These are phyloP conservation scores for Nephotettix cincticeps DNA, from an alignment of 1,140 invertebrate species.

Conservation along the genomic window DNA sequence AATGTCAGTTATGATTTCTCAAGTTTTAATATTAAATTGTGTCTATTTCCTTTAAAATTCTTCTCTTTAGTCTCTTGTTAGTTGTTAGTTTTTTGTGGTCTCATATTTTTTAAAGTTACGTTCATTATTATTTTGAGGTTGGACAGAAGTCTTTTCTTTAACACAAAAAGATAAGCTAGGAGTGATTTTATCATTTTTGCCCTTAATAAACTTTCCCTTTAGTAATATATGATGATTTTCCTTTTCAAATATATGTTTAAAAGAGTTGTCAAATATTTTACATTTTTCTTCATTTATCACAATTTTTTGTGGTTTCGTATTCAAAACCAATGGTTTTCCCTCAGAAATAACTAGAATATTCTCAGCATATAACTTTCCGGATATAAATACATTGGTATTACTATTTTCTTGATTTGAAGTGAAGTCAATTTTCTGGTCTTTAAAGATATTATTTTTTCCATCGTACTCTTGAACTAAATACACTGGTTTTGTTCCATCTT, in stretches of 20 bases:
- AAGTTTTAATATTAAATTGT: too few relatives aligned
- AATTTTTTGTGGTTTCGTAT: constrained; percentile 9
- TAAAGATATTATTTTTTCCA: not conserved
- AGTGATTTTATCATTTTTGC: too few relatives aligned
- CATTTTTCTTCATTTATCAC: not conserved
- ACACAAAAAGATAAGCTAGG: too few relatives aligned
- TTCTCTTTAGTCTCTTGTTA: too few relatives aligned
- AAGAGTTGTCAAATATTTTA: not conserved
- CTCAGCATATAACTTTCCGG: not conserved
- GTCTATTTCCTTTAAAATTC: too few relatives aligned
- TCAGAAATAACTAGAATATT: not conserved
- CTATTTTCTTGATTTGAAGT: not conserved
- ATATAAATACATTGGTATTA: not conserved
- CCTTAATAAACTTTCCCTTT: not conserved
- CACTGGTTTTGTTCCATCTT: not conserved
- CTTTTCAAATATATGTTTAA: not conserved
- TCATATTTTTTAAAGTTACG: too few relatives aligned
- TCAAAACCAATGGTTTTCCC: not conserved
- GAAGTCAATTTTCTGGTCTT: not conserved
- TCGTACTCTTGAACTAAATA: constrained; percentile 1
- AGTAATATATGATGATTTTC: not conserved
- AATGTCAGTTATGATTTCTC: too few relatives aligned
- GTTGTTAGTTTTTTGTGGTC: too few relatives aligned
- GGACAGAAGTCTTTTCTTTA: too few relatives aligned
- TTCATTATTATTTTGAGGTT: too few relatives aligned